A percentile compares a stretch with the other conserved stretches of the same genome.
Evolutionary conservation across 2,888 invertebrate species (phyloP).

Genomic region (Agriopis marginaria): DNA sequence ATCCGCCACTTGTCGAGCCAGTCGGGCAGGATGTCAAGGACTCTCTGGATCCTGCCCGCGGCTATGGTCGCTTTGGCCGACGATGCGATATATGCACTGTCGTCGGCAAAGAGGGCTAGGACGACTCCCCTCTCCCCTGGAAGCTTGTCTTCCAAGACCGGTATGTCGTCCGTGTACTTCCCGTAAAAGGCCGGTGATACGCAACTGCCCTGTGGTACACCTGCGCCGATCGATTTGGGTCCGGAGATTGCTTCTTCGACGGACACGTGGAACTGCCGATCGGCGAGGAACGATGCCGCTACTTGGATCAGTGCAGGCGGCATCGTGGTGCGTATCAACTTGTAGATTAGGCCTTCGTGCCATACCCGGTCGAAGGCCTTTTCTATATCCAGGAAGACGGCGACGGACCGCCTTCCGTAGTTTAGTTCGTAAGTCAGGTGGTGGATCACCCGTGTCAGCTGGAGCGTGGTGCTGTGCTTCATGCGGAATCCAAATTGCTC

Average conservation of each 20-base stretch:
- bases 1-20: constrained; percentile 39
- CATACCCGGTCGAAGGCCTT: constrained; percentile 52
- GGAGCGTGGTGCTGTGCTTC: constrained; percentile 48
- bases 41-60: not conserved
- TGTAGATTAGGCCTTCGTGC: constrained; percentile 51
- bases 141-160: constrained; percentile 6
- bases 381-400: constrained; percentile 37
- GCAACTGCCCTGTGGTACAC: constrained; percentile 15
- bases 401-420: constrained; percentile 31
- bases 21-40: constrained; percentile 41
- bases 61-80: not conserved
- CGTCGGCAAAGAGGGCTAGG: constrained; percentile 28
- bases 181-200: constrained; percentile 42
- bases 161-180: constrained; percentile 44
- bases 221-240: not conserved
- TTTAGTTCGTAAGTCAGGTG: constrained; percentile 35
- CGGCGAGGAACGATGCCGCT: constrained; percentile 40
- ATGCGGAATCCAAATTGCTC: constrained; percentile 47
- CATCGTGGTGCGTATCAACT: constrained; percentile 32
- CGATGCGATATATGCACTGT: constrained; percentile 12
- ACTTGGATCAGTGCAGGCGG: constrained; percentile 30
- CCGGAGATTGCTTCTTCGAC: constrained; percentile 32
- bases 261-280: constrained; percentile 41
- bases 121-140: not conserved
- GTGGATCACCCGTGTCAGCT: constrained; percentile 50